phyloP scores from a whole-genome alignment of 2,888 invertebrate genomes.

The Dicycla oo region DNA sequence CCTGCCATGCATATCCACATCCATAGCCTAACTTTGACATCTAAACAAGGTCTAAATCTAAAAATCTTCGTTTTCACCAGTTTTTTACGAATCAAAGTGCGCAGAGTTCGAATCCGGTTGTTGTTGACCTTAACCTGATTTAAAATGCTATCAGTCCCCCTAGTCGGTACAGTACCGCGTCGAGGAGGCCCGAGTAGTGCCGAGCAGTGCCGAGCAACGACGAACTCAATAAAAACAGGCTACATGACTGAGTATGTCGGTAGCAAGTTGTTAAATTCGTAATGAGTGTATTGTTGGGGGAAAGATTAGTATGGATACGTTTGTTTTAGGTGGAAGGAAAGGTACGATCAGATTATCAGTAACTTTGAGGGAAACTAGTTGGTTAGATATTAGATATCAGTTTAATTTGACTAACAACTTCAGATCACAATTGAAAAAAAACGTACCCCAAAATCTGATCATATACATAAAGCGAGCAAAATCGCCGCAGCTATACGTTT shows the following conservation, averaged over 20 bases:
- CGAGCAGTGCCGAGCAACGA: constrained; percentile 40
- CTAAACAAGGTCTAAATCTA: constrained; percentile 29
- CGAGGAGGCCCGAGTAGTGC: constrained; percentile 28
- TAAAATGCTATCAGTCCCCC: constrained; percentile 86
- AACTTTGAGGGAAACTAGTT: neutral
- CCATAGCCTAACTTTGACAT: constrained; percentile 29
- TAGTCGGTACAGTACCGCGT: constrained; percentile 57
- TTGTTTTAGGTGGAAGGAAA: neutral
- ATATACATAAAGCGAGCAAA: neutral
- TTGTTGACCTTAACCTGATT: constrained; percentile 89
- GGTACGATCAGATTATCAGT: neutral
- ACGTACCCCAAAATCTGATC: neutral
- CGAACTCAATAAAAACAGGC: constrained; percentile 80
- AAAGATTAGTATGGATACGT: constrained; percentile 73
- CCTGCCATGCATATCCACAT: neutral
- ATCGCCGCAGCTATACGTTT: no score
- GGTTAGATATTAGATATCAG: neutral
- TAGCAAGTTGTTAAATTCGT: constrained; percentile 85
- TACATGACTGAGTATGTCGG: constrained; percentile 83
- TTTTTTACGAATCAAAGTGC: constrained; percentile 58
- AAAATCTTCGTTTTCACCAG: constrained; percentile 37
- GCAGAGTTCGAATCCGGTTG: constrained; percentile 55
- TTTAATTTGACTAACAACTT: neutral
- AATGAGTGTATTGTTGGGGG: constrained; percentile 87
- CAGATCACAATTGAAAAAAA: neutral